Evolutionary conservation across 2,888 invertebrate species (phyloP), one percentile per base, ranked within the genome.

Genomic region (Tethea ocularis): DNA sequence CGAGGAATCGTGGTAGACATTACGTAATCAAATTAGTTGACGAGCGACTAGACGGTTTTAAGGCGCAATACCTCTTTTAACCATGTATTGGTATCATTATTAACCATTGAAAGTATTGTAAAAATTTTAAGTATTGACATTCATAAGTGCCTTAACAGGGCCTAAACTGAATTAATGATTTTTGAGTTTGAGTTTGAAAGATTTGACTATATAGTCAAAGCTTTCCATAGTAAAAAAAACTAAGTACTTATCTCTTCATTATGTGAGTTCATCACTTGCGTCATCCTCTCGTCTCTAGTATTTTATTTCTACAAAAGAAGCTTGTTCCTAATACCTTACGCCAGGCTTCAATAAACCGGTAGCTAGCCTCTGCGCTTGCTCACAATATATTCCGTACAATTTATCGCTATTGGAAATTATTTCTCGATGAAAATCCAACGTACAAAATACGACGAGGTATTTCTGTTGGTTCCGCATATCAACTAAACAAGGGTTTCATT

Each of bases 331-430:
- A 33, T 62, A 57, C 53, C 68, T 73, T 70, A 62, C 10, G 56
- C 75, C 78, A 68, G n/a, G 54, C 58, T 51, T 57, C 53, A 56
- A 57, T 64, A 74, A 82, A 84, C 84, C 82, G 83, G 86, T 84
- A 84, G 84, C 82, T 56, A 51, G 61, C 53, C 64, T 66, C 62
- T 58, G 60, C 41, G 64, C 71, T 67, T 67, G 68, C 78, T 78
- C 78, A 80, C 80, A 82, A 83, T 83, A 83, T 84, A 84, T 84
- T 83, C 76, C 67, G 68, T 72, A 76, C 80, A 82, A 85, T 86
- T 86, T 86, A 86, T 86, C 82, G 82, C 75, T 68, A 72, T 73
- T 82, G 77, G 80, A 80, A 82, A 86, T 86, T 80, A 85, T 84
- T 85, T 82, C 83, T 77, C 82, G 79, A 83, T 82, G 86, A 85